Percentiles rank a stretch among this genome's conserved stretches.
phyloP scores from a whole-genome alignment of 1,140 invertebrate species.

The Drosophila tropicalis region DNA sequence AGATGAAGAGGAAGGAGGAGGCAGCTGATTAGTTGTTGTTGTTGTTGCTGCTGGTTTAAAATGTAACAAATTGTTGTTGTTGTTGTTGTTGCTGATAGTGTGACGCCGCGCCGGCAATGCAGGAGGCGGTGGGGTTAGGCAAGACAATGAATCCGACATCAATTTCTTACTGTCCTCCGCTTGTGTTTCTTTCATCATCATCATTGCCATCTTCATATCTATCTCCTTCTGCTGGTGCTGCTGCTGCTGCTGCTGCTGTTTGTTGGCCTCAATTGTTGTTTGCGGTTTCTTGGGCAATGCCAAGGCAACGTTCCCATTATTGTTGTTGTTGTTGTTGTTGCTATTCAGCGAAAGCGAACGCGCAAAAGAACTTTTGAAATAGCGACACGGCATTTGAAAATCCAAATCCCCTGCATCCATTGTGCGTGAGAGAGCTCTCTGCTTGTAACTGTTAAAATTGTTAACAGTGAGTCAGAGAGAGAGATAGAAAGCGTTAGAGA shows the following conservation, averaged over 20 bases:
- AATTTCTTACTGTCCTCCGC: constrained; percentile 15
- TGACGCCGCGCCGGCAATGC: constrained; percentile 70
- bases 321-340: constrained; percentile 46
- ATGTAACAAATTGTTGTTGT: constrained; percentile 60
- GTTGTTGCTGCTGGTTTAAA: constrained; percentile 38
- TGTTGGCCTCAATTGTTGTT: constrained; percentile 57
- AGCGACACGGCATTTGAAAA: constrained; percentile 80
- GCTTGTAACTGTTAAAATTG: background rate
- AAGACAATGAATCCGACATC: constrained; percentile 40
- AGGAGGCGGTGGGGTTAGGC: constrained; percentile 57
- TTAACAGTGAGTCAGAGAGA: no score
- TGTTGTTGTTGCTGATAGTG: constrained; percentile 50
- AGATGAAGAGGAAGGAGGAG: background rate
- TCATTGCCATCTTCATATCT: background rate
- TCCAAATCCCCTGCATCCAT: constrained; percentile 71
- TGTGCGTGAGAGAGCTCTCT: constrained; percentile 7
- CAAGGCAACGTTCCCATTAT: constrained; percentile 46
- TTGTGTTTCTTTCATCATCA: constrained; percentile 26
- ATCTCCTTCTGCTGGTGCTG: constrained; percentile 34
- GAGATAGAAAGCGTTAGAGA: no score
- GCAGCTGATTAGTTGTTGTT: constrained; percentile 56
- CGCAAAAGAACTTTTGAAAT: constrained; percentile 82
- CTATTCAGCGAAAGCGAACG: constrained; percentile 81
- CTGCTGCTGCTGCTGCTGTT: constrained; percentile 35
- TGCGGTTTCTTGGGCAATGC: constrained; percentile 66